These are phyloP conservation scores for Malurus elegans DNA, from an alignment of 2,113 vertebrate genomes.

Conservation along the genomic window DNA sequence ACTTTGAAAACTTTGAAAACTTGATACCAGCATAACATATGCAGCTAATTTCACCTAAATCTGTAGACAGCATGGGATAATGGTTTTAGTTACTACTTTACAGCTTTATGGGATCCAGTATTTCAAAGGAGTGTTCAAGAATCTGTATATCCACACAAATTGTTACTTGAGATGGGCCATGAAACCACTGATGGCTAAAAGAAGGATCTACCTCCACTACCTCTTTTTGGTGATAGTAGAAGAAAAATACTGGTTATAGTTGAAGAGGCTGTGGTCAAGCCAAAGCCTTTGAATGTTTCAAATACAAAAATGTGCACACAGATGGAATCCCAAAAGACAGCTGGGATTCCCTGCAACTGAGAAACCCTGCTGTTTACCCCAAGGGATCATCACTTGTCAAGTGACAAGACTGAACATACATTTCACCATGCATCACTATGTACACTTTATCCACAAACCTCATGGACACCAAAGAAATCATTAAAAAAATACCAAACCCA, in stretches of 20 bases:
- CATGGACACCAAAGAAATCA: conserved; percentile 25
- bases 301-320: conserved; percentile 13
- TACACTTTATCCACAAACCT: neutral
- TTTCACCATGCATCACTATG: conserved; percentile 2
- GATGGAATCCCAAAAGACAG: conserved; percentile 68
- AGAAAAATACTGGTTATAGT: neutral
- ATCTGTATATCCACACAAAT: neutral
- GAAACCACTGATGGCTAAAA: neutral
- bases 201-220: neutral
- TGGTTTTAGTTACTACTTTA: neutral
- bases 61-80: neutral
- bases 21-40: neutral
- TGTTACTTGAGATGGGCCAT: neutral
- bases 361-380: conserved; percentile 59
- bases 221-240: neutral
- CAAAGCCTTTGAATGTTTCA: neutral
- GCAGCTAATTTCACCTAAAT: neutral
- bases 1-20: neutral
- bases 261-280: neutral
- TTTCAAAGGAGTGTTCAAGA: neutral
- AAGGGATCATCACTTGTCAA: conserved; percentile 65
- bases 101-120: neutral
- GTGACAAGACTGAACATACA: conserved; percentile 37
- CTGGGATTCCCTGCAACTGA: conserved; percentile 59
- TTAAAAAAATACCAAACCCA: neutral